Evolutionary conservation across 2,797 vertebrate species (phyloP), one percentile per base, ranked within the genome.

Genomic region (Chelon auratus): DNA sequence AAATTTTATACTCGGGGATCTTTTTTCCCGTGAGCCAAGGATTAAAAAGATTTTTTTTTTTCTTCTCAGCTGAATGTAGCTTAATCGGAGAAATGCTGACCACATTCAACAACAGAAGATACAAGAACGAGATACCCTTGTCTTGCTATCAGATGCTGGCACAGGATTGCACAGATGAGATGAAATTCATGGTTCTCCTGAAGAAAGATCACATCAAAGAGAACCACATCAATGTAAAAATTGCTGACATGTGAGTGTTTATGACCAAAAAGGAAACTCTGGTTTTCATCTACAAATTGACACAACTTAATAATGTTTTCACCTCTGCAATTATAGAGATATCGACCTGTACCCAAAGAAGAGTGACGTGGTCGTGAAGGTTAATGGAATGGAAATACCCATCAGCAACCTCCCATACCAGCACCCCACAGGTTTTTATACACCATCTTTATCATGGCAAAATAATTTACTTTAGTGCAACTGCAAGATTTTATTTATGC

Each of bases 111-210:
- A 90, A 90, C 14, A 84, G 81, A 47, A 78, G 5, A 69, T 95
- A 89, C 87, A 87, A 79, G 42, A 93, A 92, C 24, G 62, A 90
- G 70, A 93, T 95, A 91, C 93, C 94, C 10, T 58, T 60, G 70
- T 92, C 90, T 42, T 97, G 94, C 84, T 92, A 93, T 87, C 94
- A 97, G 42, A 68, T 97, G 68, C 63, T 96, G 81, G 92, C 91
- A 5, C 95, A 95, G 74, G 96, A 97, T 63, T 95, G 94, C 69
- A 95, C 94, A 0, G 15, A 89, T 3, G 93, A 95, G 75, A 75
- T 94, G 69, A 96, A 95, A 77, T 96, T 96, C 72, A 87, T 96
- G 60, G 92, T 97, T 81, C 88, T 93, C 64, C 74, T 93, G 72
- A 96, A 91, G 90, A 94, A 92, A 59, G 91, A 87, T 52, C 50